Conservation (phyloP, 2,888 invertebrate genomes). For the Brachyptera putata region DNA sequence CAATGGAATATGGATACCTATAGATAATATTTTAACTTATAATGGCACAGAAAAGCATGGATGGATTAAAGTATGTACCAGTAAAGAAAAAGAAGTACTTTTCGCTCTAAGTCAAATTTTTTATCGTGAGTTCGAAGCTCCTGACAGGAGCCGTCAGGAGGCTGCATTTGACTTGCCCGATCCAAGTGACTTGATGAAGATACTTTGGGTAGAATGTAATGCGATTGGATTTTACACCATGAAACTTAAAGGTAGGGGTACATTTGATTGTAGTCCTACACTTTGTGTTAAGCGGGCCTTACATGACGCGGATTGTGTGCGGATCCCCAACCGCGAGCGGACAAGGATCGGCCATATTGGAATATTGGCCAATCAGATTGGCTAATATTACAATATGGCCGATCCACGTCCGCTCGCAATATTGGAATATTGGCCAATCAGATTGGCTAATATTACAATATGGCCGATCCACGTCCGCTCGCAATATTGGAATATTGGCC, state of each 20-base stretch:
- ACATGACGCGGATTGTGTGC: no score
- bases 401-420: no score
- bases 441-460: no score
- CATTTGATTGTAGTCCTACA: background rate
- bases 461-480: no score
- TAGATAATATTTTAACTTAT: constrained; percentile 13
- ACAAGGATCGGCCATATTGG: no score
- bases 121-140: constrained; percentile 22
- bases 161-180: constrained; percentile 29
- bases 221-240: constrained; percentile 40
- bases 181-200: constrained; percentile 22
- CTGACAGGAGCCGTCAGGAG: constrained; percentile 11
- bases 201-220: constrained; percentile 27
- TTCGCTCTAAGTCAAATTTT: constrained; percentile 25
- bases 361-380: no score
- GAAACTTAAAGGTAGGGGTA: constrained; percentile 42
- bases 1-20: constrained; percentile 7
- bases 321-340: no score
- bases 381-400: no score
- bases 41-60: constrained; percentile 7
- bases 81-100: constrained; percentile 19
- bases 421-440: no score
- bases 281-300: no score
- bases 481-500: no score
- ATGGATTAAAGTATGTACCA: constrained; percentile 20